Base-by-base conservation (phyloP, 2,797 vertebrate genomes). In the Lepus oiostolus region DNA sequence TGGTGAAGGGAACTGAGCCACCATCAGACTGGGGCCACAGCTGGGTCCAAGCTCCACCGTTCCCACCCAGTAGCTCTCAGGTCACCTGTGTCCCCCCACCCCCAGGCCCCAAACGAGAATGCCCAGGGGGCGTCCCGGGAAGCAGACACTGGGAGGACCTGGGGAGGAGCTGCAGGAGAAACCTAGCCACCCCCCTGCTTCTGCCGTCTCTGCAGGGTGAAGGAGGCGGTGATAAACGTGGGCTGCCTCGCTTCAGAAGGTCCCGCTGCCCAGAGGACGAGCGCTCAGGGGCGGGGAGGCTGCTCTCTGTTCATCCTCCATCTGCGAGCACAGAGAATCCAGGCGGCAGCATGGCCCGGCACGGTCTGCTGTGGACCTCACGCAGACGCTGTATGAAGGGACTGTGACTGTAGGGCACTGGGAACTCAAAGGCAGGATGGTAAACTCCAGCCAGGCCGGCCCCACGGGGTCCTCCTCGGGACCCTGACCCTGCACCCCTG, bases 291-390 rank as follows among this genome's bases (percentile, higher is more conserved):
- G 42, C 8, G 42, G 42, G 8, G 42, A 47, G 19, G 22, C 16
- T 54, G 2, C 62, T 72, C 71, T 32, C 52, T 58, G 47, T 24
- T 65, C 70, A n/a, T 35, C 50, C 5, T 12, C 80, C 88, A 70
- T 35, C 88, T 52, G n/a, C 1, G 28, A 60, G 71, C n/a, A 8
- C 1, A 24, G 67, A 92, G 92, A 95, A 83, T n/a, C 77, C 42
- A 67, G 54, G 38, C 89, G 85, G 24, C 85, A 94, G 88, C 0
- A 0, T 28, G 50, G 63, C 58, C 67, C 28, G 35, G n/a, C 0
- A 14, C 88, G 63, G 91, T 32, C 82, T 77, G 17, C 67, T 90
- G 82, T 54, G 93, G 79, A 83, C 19, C 38, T n/a, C 83, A n/a
- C 42, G 24, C 28, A 86, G 88, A 90, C 4, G 30, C 26, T 75